Base-by-base conservation (phyloP, 92 coral and sea anemone species). In the Diadumene lineata region DNA sequence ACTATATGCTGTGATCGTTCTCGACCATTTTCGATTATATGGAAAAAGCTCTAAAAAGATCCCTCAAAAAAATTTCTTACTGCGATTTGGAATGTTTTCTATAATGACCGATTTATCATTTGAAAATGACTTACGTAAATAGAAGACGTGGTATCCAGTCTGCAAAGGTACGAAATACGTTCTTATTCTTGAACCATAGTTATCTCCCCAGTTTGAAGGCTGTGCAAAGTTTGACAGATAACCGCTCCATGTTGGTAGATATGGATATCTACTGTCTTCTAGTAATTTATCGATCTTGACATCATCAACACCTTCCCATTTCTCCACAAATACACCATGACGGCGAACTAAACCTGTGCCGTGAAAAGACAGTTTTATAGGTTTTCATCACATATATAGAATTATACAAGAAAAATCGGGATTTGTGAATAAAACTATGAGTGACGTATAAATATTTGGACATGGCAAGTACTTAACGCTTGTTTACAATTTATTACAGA, bases 301-400 rank as follows among this genome's bases (percentile, higher is more conserved):
- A 0, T 88, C 86, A 63, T 94, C 98, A 67, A 94, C 87, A 28
- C 92, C 88, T 10, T 82, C 87, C 98, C 98, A 94, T 72, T 87
- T 75, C 27, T 94, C 97, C 25, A 94, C 73, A 46, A 82, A 48
- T 21, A 77, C 89, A 53, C 97, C 98, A 18, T 43, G 87, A 50
- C 88, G 87, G 26, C 69, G 69, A 21, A 28, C 53, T 33, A 73
- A 44, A 2, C 62, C 91, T 86, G 34, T 15, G 61, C 4, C 60
- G 31, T 0, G 44, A 13, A 38, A 6, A 38, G 13, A 38, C 6
- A 38, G 13, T 4, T 38, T 4, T 4, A 38, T 4, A n/a, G n/a
- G n/a, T n/a, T n/a, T n/a, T n/a, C n/a, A n/a, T n/a, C n/a, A n/a
- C n/a, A n/a, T n/a, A n/a, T n/a, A n/a, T n/a, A n/a, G n/a, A n/a